A percentile compares a stretch with the other conserved stretches of the same genome.
Conservation (phyloP, 1,140 invertebrate species). For the Nymphalis io region DNA sequence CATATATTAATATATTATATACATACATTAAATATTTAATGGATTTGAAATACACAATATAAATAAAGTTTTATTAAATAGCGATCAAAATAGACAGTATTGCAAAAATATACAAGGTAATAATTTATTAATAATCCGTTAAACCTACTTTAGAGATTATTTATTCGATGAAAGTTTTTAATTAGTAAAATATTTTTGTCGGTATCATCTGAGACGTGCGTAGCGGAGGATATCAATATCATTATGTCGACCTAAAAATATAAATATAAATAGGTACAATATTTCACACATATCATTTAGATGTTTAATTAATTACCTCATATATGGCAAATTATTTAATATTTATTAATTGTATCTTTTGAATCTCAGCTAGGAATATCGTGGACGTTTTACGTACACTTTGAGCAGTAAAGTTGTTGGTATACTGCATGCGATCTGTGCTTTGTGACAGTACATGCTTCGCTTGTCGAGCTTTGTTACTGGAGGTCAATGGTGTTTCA, state of each 20-base stretch:
- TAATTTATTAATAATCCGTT: conserved; percentile 14
- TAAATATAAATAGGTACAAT: no score
- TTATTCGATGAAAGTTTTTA: conserved; percentile 20
- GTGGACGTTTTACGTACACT: conserved; percentile 33
- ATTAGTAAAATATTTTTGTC: conserved; percentile 13
- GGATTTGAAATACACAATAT: no score
- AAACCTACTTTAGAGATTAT: conserved; percentile 13
- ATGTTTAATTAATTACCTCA: conserved; percentile 28
- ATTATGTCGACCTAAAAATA: conserved; percentile 11
- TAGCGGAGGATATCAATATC: conserved; percentile 13
- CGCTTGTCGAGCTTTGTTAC: conserved; percentile 27
- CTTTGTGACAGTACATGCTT: conserved; percentile 33
- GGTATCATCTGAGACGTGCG: conserved; percentile 7
- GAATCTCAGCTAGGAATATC: conserved; percentile 22
- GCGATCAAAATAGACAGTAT: background rate
- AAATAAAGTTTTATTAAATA: no score
- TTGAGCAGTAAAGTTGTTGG: conserved; percentile 36
- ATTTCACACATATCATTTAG: background rate
- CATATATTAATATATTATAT: no score
- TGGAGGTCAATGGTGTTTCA: conserved; percentile 30
- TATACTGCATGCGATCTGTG: conserved; percentile 25
- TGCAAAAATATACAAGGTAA: background rate
- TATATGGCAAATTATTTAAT: conserved; percentile 22
- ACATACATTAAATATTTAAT: no score
- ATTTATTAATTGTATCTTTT: conserved; percentile 22